Evolutionary conservation across 2,888 invertebrate species (phyloP), one percentile per base, ranked within the genome.

Genomic region (Troides aeacus): DNA sequence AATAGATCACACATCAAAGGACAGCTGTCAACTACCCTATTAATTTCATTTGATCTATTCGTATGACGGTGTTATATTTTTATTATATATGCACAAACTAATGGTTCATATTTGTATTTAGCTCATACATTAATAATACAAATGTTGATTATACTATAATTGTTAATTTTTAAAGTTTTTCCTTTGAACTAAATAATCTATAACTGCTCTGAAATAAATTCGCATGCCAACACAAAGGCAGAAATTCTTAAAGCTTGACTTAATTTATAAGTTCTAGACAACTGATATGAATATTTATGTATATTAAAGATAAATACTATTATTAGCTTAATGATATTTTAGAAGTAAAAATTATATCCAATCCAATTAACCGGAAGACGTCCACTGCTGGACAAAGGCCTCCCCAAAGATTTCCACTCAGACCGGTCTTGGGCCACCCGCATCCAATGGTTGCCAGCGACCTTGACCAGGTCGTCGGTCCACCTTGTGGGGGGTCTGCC

Each of bases 31-130:
- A 39, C 36, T 23, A 24, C 46, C 50, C n/a, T 50, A 50, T 64
- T 64, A 64, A 68, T 60, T 60, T 68, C n/a, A 50, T 68, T 53
- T 64, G 60, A 64, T 68, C 59, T 18, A 30, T 5, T 30, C 30
- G 30, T 30, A 64, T 68, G 39, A 21, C 39, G 46, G 23, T 50
- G 64, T 50, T 64, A 42, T 10, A 39, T 39, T 68, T 62, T 67
- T 57, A 67, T 57, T 57, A 57, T 53, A 50, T 50, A 59, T 30
- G n/a, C 30, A 10, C 42, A 7, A 21, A 12, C 21, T 17, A 3
- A 30, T 39, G 56, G 21, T 50, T 23, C 39, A 30, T 39, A 62
- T 23, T 66, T 62, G 7, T 60, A 53, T 53, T 7, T 18, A 24
- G 12, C 15, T 58, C 3, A 15, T 58, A 58, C 7, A 56, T 18